phyloP scores from a whole-genome alignment of 2,797 vertebrate genomes.

The Pseudomugil gertrudae region DNA sequence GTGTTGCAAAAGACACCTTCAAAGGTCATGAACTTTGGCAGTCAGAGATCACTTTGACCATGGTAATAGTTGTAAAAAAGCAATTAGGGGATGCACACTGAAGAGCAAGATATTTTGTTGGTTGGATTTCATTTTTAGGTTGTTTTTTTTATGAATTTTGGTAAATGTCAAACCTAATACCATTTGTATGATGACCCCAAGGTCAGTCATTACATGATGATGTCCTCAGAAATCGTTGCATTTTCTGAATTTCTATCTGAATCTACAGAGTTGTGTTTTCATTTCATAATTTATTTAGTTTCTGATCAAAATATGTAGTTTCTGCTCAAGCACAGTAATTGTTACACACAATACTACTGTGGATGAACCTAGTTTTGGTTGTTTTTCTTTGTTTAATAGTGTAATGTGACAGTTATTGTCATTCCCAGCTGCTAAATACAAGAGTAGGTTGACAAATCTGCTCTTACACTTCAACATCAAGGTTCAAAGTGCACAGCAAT shows the following conservation, averaged over 20 bases:
- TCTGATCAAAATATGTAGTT: neutral
- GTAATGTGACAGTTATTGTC: slow-evolving; percentile 33
- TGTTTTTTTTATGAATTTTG: slow-evolving; percentile 8
- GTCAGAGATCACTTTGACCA: slow-evolving; percentile 65
- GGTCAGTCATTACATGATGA: neutral
- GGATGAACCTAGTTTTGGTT: slow-evolving; percentile 12
- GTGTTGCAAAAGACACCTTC: slow-evolving; percentile 48
- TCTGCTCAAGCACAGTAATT: slow-evolving; percentile 1
- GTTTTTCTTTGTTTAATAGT: slow-evolving; percentile 21
- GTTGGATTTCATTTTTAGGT: slow-evolving; percentile 26
- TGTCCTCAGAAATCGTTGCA: neutral
- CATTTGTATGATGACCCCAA: slow-evolving; percentile 1
- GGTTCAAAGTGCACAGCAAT: slow-evolving; percentile 53
- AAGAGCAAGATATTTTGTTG: slow-evolving; percentile 31
- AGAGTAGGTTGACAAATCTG: slow-evolving; percentile 43
- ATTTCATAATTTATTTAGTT: neutral
- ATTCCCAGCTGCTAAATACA: slow-evolving; percentile 20
- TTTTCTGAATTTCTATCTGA: neutral
- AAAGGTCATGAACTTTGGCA: slow-evolving; percentile 69
- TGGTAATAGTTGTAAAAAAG: slow-evolving; percentile 59
- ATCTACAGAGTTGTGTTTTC: neutral
- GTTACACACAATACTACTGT: neutral
- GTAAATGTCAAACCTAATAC: neutral
- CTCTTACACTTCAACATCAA: slow-evolving; percentile 25
- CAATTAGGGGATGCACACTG: slow-evolving; percentile 57